These are phyloP conservation scores for Anastrepha ludens DNA, from an alignment of 1,140 invertebrate genomes.

Conservation along the genomic window DNA sequence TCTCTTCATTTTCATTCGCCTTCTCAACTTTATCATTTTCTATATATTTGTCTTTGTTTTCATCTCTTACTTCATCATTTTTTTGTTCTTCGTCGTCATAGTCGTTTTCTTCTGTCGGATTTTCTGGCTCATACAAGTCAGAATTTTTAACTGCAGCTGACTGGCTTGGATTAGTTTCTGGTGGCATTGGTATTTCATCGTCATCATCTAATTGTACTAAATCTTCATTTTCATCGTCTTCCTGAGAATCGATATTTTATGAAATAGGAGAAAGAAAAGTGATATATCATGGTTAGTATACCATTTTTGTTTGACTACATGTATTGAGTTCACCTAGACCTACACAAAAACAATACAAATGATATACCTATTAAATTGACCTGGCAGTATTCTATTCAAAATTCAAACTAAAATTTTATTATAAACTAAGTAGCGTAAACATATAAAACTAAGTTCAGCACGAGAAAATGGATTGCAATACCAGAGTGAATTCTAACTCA, in stretches of 20 bases:
- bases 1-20: neutral
- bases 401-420: neutral
- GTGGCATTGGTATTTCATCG: conserved; percentile 71
- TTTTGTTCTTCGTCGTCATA: conserved; percentile 59
- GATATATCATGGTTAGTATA: conserved; percentile 67
- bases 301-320: conserved; percentile 57
- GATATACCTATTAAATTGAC: neutral
- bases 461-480: no score
- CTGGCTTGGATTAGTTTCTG: conserved; percentile 59
- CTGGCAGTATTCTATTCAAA: neutral
- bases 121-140: conserved; percentile 71
- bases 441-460: no score
- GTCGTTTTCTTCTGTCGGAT: conserved; percentile 66
- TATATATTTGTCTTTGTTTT: neutral
- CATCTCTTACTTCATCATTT: neutral
- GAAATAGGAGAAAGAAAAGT: conserved; percentile 65
- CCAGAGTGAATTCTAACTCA: no score
- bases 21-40: neutral
- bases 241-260: conserved; percentile 64
- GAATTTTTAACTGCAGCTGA: conserved; percentile 39
- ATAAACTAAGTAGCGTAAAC: neutral
- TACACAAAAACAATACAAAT: neutral
- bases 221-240: conserved; percentile 73
- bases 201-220: conserved; percentile 74
- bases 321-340: conserved; percentile 38